Evolutionary conservation across 2,888 invertebrate species (phyloP), one percentile per base, ranked within the genome.

Genomic region (Andrena dorsata): DNA sequence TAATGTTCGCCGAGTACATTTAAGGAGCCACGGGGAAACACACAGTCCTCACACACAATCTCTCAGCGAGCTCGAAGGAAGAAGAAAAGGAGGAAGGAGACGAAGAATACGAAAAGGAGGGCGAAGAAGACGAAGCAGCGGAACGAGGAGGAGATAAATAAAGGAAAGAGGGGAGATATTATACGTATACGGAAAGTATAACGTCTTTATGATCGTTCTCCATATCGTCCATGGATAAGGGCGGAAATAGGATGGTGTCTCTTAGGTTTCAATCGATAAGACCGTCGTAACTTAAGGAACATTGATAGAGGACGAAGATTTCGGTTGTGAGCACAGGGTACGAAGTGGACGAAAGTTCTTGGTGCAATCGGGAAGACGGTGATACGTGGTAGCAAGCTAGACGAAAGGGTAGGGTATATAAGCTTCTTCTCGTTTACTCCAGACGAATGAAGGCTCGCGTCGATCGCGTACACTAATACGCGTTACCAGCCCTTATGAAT

Each of bases 1-100:
- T 96, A 88, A 95, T 96, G 91, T 97, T 97, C 93, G 96, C 96
- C 76, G 96, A 96, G 92, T 97, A 96, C 92, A 95, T 96, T 91
- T 96, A 95, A 94, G 49, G 23, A 26, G 13, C n/a, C 26, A 20
- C n/a, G 69, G n/a, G 35, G 32, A 56, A 63, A 6, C 32, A 8
- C 32, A 49, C 53, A 6, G 51, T 20, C 26, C 26, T 10, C 26
- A 2, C 6, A 2, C 6, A 7, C 13, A 23, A 7, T 32, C 41
- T 32, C 23, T 32, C 63, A 51, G 10, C 51, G 23, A 35, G 26
- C 77, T 28, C 49, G 60, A 70, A 49, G 16, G 30, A 56, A 26
- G 26, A 10, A 23, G 1, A 4, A 53, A 2, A 16, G 2, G 32
- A 3, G 16, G 26, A 16, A 41, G 32, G 41, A 26, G 41, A 41